A percentile compares a stretch with the other conserved stretches of the same genome.
Conservation (phyloP, 2,888 invertebrate species). For the Cantharis rufa region DNA sequence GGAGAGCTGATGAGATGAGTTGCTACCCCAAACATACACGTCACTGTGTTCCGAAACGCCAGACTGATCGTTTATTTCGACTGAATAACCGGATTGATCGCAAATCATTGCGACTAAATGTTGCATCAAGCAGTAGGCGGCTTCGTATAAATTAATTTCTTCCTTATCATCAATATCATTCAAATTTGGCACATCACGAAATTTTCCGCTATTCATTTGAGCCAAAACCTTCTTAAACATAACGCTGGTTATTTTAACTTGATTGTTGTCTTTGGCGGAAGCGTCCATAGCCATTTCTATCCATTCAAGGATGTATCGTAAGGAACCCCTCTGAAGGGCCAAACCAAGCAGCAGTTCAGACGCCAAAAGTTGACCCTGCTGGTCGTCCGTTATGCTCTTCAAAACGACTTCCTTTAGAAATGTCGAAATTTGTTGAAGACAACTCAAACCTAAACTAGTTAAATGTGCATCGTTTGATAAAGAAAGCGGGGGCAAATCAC, state of each 20-base stretch:
- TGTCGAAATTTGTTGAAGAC: conserved; percentile 60
- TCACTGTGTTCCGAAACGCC: conserved; percentile 54
- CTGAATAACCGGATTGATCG: conserved; percentile 51
- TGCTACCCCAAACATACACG: conserved; percentile 68
- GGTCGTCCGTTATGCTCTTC: conserved; percentile 58
- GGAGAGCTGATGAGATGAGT: conserved; percentile 66
- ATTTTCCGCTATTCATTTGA: conserved; percentile 45
- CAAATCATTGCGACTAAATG: conserved; percentile 55
- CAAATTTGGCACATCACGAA: conserved; percentile 26
- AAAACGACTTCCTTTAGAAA: conserved; percentile 61
- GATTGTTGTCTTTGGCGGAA: conserved; percentile 36
- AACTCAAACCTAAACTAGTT: conserved; percentile 58
- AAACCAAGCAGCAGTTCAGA: conserved; percentile 62
- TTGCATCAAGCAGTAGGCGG: conserved; percentile 62
- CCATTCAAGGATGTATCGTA: conserved; percentile 65
- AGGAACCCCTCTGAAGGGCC: conserved; percentile 64
- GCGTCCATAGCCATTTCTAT: conserved; percentile 63
- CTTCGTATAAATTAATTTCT: conserved; percentile 56
- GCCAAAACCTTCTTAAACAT: conserved; percentile 46
- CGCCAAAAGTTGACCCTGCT: conserved; percentile 53
- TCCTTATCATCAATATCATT: conserved; percentile 20
- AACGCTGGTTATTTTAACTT: conserved; percentile 41
- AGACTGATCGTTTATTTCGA: conserved; percentile 21
- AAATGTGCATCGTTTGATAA: conserved; percentile 64
- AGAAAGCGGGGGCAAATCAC: conserved; percentile 62